Evolutionary conservation across 2,797 vertebrate genomes (phyloP).

Genomic region (Myotis pilosus): DNA sequence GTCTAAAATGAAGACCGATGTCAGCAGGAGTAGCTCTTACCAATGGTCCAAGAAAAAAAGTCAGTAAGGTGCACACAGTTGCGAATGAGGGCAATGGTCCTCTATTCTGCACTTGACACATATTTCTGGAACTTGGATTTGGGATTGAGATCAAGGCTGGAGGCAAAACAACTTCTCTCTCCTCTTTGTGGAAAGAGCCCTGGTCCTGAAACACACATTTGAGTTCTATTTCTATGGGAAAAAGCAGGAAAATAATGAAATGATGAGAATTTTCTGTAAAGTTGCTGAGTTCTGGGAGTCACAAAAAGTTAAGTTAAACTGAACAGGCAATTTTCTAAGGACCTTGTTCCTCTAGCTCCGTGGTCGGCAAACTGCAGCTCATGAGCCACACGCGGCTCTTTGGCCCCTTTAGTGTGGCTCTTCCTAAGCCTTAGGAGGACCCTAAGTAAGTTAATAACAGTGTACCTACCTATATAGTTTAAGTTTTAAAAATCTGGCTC

Average conservation of each 20-base stretch:
- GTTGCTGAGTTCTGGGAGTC: slow-evolving; percentile 12
- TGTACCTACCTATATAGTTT: too few species aligned
- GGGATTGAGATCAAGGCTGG: not conserved
- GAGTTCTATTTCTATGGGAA: not conserved
- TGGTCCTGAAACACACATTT: not conserved
- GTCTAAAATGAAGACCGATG: not conserved
- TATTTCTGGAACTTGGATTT: not conserved
- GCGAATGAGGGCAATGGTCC: not conserved
- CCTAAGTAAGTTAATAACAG: too few species aligned
- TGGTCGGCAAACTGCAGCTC: too few species aligned
- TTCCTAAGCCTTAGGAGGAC: too few species aligned
- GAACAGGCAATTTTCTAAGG: not conserved
- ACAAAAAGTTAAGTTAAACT: not conserved
- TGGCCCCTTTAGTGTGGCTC: too few species aligned
- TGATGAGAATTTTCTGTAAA: not conserved
- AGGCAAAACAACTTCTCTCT: not conserved
- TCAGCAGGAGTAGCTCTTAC: not conserved
- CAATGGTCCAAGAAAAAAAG: not conserved
- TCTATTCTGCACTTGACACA: not conserved
- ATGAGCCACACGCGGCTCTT: too few species aligned
- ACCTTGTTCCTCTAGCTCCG: not conserved
- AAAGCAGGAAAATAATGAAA: not conserved
- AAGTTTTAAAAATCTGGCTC: too few species aligned
- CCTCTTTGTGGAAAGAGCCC: not conserved
- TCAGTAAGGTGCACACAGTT: not conserved